These are phyloP conservation scores for Berghia stephanieae DNA, from an alignment of 1,140 invertebrate species.

Conservation along the genomic window DNA sequence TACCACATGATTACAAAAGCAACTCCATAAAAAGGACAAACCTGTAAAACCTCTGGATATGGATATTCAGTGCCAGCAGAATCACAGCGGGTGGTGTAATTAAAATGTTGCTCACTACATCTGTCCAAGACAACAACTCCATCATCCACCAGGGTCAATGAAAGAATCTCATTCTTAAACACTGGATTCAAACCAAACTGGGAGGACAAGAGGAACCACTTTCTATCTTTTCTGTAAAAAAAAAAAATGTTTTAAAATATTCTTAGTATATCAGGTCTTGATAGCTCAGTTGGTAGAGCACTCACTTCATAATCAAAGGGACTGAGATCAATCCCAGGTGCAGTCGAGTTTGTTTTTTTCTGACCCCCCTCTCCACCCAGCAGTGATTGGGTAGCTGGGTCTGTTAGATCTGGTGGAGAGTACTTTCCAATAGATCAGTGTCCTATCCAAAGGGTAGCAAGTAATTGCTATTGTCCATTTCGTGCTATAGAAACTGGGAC, in stretches of 20 bases:
- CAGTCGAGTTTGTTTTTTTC: background rate
- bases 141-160: constrained; percentile 65
- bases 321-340: background rate
- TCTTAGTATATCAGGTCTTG: too few species aligned
- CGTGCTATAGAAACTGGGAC: too few species aligned
- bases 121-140: constrained; percentile 73
- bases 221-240: constrained; percentile 56
- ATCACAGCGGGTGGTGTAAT: constrained; percentile 76
- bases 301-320: background rate
- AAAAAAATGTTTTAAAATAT: too few species aligned
- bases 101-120: constrained; percentile 70
- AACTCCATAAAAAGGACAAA: constrained; percentile 63
- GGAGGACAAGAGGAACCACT: constrained; percentile 78
- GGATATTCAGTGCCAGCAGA: constrained; percentile 66
- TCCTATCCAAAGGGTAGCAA: too few species aligned
- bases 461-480: too few species aligned
- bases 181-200: constrained; percentile 84
- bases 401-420: too few species aligned
- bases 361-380: too few species aligned
- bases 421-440: too few species aligned
- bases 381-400: too few species aligned
- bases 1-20: too few species aligned
- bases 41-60: constrained; percentile 83
- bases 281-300: background rate
- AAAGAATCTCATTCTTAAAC: constrained; percentile 77